Conservation (phyloP, 2,888 invertebrate genomes). For the Stratiomys singularior region DNA sequence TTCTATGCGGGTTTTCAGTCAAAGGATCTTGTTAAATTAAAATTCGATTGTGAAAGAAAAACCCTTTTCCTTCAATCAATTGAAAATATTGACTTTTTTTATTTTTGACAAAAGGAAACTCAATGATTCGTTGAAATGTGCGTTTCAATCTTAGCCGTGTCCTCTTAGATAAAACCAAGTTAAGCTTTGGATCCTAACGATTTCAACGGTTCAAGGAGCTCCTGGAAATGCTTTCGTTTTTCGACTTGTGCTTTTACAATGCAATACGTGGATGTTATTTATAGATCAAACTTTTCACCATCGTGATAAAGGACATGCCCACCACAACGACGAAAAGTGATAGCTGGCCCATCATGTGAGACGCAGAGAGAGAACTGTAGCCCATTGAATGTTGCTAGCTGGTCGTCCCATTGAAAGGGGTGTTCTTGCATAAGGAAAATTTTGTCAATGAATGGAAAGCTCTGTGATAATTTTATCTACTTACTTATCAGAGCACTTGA, state of each 20-base stretch:
- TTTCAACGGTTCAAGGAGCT: too few relatives aligned
- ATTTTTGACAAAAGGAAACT: too few relatives aligned
- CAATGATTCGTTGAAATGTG: too few relatives aligned
- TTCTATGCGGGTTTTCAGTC: too few relatives aligned
- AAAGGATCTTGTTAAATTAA: too few relatives aligned
- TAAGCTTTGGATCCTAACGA: too few relatives aligned
- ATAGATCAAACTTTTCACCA: slow-evolving; percentile 10
- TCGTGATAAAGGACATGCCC: slow-evolving; percentile 1
- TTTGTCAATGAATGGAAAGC: slow-evolving; percentile 46
- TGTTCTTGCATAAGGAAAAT: neutral
- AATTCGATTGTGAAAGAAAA: too few relatives aligned
- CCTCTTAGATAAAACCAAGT: too few relatives aligned
- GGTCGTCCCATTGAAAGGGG: slow-evolving; percentile 36
- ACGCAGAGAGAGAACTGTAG: neutral
- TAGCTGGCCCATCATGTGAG: slow-evolving; percentile 14
- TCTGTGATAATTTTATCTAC: slow-evolving; percentile 21
- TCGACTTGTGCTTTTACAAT: slow-evolving; percentile 10
- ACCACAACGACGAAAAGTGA: neutral
- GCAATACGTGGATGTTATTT: slow-evolving; percentile 26
- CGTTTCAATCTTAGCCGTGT: too few relatives aligned
- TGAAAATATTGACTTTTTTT: too few relatives aligned
- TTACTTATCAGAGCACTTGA: slow-evolving; percentile 6
- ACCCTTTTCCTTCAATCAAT: too few relatives aligned
- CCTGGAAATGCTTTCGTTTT: too few relatives aligned
- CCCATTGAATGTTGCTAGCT: slow-evolving; percentile 5